Base-by-base conservation (phyloP, 2,113 vertebrate species). In the Promerops cafer region DNA sequence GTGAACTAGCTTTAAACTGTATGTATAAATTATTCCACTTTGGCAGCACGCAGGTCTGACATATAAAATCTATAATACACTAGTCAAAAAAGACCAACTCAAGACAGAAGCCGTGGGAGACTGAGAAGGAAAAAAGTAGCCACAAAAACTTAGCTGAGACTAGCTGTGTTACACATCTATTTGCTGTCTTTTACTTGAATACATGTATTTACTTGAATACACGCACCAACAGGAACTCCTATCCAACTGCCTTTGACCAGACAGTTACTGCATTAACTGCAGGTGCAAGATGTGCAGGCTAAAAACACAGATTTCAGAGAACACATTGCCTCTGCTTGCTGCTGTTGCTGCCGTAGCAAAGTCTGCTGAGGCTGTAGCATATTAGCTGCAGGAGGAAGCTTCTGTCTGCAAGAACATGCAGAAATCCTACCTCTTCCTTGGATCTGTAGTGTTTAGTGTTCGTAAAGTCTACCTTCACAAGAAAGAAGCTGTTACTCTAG, bases 201-300 rank as follows among this genome's bases (percentile, higher is more conserved):
- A 49, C 4, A 26, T 0, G 0, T 23, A n/a, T 33, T 49, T 70
- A 19, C n/a, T n/a, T n/a, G n/a, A n/a, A n/a, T n/a, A n/a, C n/a
- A n/a, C 3, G 16, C 47, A 31, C 11, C 6, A 1, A 60, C 30
- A 56, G 2, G 1, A 50, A 31, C 37, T 31, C 42, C 37, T 27
- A 47, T 16, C 53, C 92, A 90, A 31, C 85, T 72, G 75, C 53
- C 28, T 88, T 40, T 42, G 18, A 56, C 18, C 40, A 74, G 49
- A 65, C 53, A 6, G 39, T 83, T 91, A 57, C 7, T 53, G 77
- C 66, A 40, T 45, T 57, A 40, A 30, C 45, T 80, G 88, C 90
- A 90, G 76, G 47, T 87, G 72, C 30, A 39, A 74, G 37, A 61
- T 23, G 8, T 2, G 1, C 57, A 76, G 40, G 31, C 9, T 71